Conservation (phyloP, 2,113 vertebrate species). For the Trichechus manatus region DNA sequence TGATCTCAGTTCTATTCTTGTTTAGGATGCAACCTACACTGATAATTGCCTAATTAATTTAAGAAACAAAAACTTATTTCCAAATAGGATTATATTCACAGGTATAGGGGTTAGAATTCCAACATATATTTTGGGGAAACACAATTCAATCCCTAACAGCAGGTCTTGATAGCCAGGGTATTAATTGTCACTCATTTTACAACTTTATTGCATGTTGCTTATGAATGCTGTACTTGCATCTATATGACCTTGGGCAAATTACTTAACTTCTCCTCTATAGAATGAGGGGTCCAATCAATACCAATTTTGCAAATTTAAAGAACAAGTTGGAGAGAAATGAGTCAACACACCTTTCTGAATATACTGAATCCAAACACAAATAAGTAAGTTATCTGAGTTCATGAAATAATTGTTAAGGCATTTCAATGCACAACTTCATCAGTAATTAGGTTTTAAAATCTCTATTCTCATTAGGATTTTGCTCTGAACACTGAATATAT, state of each 20-base stretch:
- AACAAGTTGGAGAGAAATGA: not conserved
- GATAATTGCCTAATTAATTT: no score
- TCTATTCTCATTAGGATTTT: conserved; percentile 13
- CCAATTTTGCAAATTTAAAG: not conserved
- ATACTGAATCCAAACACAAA: not conserved
- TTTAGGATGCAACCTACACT: no score
- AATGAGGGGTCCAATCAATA: not conserved
- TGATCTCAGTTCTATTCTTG: no score
- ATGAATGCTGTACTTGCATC: not conserved
- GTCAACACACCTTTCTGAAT: not conserved
- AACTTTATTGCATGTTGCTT: not conserved
- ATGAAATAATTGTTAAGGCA: conserved; percentile 26
- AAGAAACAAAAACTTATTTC: no score
- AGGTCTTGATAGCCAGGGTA: not conserved
- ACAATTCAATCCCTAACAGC: no score
- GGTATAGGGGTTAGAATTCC: no score
- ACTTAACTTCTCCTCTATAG: not conserved
- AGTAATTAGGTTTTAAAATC: conserved; percentile 46
- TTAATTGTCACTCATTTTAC: not conserved
- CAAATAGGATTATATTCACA: no score
- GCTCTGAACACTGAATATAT: not conserved
- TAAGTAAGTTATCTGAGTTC: not conserved
- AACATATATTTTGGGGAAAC: no score
- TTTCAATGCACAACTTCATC: not conserved
- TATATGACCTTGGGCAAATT: not conserved